Evolutionary conservation across 2,888 invertebrate genomes (phyloP), one percentile per base, ranked within the genome.

Genomic region (Mythimna loreyi): DNA sequence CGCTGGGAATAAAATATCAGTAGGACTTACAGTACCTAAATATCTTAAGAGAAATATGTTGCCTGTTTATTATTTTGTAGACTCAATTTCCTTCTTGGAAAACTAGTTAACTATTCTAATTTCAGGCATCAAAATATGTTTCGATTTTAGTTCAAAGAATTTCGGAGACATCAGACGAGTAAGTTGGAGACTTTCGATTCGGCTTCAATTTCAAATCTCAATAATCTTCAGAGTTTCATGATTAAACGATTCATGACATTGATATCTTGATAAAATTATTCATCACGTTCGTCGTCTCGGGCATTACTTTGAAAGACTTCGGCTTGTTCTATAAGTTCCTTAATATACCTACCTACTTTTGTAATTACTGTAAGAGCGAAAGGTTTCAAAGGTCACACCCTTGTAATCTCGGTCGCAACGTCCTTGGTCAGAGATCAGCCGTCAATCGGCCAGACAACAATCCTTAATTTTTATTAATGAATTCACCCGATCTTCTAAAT

Each of bases 161-260:
- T 65, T 66, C 1, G 9, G 16, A 23, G 47, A 65, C 40, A 63
- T 74, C 53, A 69, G 36, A 50, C 28, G 60, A 25, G 2, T 52
- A 67, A 73, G 60, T 73, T 68, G 30, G 19, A 30, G n/a, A 47
- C 3, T 75, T 52, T 58, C 47, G 45, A 55, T 53, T 49, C 36
- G 50, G 53, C 13, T 72, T 59, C 25, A 30, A 75, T 71, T 72
- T 75, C 62, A 72, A 75, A 67, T 53, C 23, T 62, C 67, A 72
- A 71, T 53, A 45, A 66, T 45, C 66, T 59, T n/a, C 49, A 55
- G 65, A 70, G 57, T 58, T 60, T 63, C 36, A 11, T 45, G 49
- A 70, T 64, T 70, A 61, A 53, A 70, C 59, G 55, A 59, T 45
- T 69, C 21, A 25, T 7, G 59, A 60, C 43, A 75, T 50, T 9